Evolutionary conservation across 2,888 invertebrate genomes (phyloP).

Genomic region (Pammene aurita): DNA sequence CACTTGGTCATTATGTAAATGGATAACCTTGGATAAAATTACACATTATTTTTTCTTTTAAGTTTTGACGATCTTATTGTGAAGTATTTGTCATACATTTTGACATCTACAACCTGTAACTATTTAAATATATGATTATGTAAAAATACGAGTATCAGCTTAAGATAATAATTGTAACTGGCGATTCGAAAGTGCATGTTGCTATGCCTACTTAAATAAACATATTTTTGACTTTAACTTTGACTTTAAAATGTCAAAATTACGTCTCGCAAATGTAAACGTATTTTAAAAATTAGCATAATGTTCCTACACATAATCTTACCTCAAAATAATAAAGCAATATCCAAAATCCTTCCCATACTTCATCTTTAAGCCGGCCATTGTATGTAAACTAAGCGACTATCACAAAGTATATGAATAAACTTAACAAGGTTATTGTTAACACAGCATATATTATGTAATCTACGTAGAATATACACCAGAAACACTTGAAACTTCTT

Average conservation of each 20-base stretch:
- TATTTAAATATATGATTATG: too few relatives aligned
- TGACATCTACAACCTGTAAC: too few relatives aligned
- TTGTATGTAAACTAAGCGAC: slow-evolving; percentile 31
- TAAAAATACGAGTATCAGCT: too few relatives aligned
- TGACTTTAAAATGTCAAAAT: background rate
- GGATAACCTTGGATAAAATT: background rate
- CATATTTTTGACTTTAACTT: too few relatives aligned
- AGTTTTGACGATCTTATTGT: too few relatives aligned
- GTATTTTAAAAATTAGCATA: background rate
- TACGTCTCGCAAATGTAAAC: background rate
- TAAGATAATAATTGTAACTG: too few relatives aligned
- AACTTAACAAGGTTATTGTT: slow-evolving; percentile 12
- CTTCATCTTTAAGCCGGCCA: slow-evolving; percentile 1
- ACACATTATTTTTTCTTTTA: too few relatives aligned
- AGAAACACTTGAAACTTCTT: slow-evolving; percentile 50
- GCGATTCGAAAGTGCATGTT: too few relatives aligned
- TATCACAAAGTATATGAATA: slow-evolving; percentile 32
- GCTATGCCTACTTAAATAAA: too few relatives aligned
- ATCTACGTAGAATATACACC: slow-evolving; percentile 52
- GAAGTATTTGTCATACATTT: too few relatives aligned
- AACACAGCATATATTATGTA: slow-evolving; percentile 43
- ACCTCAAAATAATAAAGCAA: slow-evolving; percentile 25
- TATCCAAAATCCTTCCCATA: slow-evolving; percentile 5
- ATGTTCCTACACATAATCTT: slow-evolving; percentile 1
- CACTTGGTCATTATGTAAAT: background rate